A percentile compares a stretch with the other conserved stretches of the same genome.
Evolutionary conservation across 2,113 vertebrate species (phyloP).

Genomic region (Peromyscus polionotus): DNA sequence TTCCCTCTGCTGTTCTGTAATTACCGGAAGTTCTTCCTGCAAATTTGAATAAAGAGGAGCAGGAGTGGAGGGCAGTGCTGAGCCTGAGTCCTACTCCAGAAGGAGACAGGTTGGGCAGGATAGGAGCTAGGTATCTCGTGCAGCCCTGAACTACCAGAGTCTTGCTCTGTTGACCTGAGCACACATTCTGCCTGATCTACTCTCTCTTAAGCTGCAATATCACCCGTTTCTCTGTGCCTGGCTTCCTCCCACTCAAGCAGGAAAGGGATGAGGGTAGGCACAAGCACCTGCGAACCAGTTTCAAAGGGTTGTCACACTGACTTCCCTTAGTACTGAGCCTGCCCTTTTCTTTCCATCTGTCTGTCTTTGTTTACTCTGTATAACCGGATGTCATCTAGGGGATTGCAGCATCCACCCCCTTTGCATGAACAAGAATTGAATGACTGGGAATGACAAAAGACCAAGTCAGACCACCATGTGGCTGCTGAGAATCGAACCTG

Average conservation of each 20-base stretch:
- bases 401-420: neutral
- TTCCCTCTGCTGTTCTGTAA: no score
- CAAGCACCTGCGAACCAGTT: neutral
- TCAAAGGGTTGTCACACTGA: neutral
- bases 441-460: neutral
- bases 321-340: neutral
- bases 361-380: neutral
- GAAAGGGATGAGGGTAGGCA: neutral
- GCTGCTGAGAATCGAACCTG: neutral
- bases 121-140: neutral
- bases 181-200: neutral
- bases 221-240: neutral
- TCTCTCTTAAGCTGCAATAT: neutral
- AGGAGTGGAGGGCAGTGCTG: neutral
- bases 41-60: no score
- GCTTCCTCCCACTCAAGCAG: neutral
- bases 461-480: neutral
- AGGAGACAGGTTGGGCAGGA: neutral
- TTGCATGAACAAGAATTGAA: neutral
- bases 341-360: neutral
- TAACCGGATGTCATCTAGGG: neutral
- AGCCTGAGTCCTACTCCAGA: fast-evolving
- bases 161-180: neutral
- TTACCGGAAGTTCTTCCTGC: neutral
- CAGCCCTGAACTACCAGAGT: neutral